Evolutionary conservation across 2,888 invertebrate species (phyloP), one percentile per base, ranked within the genome.

Genomic region (Chrysotoxum bicinctum): DNA sequence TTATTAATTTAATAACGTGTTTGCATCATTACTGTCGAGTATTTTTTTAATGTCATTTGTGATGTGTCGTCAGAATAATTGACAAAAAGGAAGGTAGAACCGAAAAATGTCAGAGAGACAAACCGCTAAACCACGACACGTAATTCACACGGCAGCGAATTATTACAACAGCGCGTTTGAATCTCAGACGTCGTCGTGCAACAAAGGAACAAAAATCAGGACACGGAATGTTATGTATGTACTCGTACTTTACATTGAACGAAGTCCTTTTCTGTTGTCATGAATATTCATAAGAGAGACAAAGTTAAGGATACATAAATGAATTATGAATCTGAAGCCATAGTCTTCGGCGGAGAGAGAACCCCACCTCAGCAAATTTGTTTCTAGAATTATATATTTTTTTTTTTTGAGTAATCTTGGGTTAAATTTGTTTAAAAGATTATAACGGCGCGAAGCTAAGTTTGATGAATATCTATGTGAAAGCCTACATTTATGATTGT

Each of bases 1-100:
- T 78, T 74, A 83, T 74, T 78, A 83, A 74, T 70, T 83, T 74
- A 77, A 73, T 74, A 83, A 69, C 69, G 68, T 69, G 48, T 64
- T 69, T 48, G 73, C 37, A 74, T 74, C 40, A 37, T 68, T 66
- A 66, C 50, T 66, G 23, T 35, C 1, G n/a, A n/a, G 45, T 68
- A 69, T 60, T 69, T 56, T 56, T 56, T 70, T 62, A 78, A 64
- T 74, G 48, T 54, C 48, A 62, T 54, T 26, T 54, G 35, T 19
- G 7, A 43, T 19, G 35, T 60, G 72, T 48, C 72, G 72, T 35
- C 74, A 74, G 56, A 66, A 79, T 66, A 19, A 58, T 58, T 66
- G 48, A 50, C 68, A 40, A 58, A 48, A 66, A 23, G 12, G 30
- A 19, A 60, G 12, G 12, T 37, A 58, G 6, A 62, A 14, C 14